Base-by-base conservation (phyloP, 2,113 vertebrate species). In the Chloroceryle aenea region DNA sequence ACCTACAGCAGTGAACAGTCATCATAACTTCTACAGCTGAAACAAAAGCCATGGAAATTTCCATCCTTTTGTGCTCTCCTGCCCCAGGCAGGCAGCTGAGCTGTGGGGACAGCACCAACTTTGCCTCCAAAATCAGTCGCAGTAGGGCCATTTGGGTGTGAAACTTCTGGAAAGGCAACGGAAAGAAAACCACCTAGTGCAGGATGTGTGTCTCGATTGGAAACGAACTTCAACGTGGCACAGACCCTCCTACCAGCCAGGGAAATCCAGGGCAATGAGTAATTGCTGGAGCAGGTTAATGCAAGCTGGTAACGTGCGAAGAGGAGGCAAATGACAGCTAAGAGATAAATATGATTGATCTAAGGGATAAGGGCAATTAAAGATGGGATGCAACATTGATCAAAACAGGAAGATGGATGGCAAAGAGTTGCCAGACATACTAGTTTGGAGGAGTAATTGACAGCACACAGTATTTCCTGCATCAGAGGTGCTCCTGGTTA, bases 21-120 rank as follows among this genome's bases (percentile, higher is more conserved):
- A 86, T 85, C 61, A 52, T 67, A 97, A 96, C 92, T 86, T 90
- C 74, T 55, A 16, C 62, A 32, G 80, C 80, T 93, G 91, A 97
- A 95, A 96, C 95, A 97, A 97, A 95, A 96, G 73, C 81, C 1
- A 0, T 93, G 95, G 89, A 97, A 97, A 92, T 96, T 96, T 97
- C 94, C 94, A 96, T 79, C 87, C 80, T 79, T 92, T 92, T 96
- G 85, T 89, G 91, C 55, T 87, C 68, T 80, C 53, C 83, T 61
- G 80, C 93, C 85, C 78, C 4, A 1, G 82, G 87, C 17, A 0
- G 15, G 78, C 47, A 73, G 87, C 73, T 4, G 27, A 64, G 82
- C 26, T 34, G 45, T 0, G 4, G 78, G 67, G 67, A 72, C 2
- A 14, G 77, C 50, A 83, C 40, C 4, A 7, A 56, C 47, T 32